Evolutionary conservation across 2,113 vertebrate genomes (phyloP).

Genomic region (Gasterosteus aculeatus): DNA sequence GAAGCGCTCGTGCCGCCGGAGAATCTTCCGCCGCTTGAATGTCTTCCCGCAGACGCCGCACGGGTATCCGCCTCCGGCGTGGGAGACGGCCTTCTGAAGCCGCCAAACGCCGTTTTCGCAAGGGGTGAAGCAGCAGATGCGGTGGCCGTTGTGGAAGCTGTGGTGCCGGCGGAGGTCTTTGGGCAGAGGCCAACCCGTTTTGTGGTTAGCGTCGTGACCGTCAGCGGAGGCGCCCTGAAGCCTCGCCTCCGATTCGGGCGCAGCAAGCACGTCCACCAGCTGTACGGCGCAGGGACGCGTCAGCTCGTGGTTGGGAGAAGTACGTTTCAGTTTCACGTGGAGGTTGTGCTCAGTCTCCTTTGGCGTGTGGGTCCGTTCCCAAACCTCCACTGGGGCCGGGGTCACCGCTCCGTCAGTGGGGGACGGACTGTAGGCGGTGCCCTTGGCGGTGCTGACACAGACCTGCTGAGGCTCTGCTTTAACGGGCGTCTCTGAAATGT

Average conservation of each 20-base stretch:
- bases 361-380: constrained; percentile 30
- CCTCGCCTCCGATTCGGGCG: not conserved
- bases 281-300: constrained; percentile 68
- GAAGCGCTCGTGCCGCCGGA: constrained; percentile 79
- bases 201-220: not conserved
- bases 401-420: constrained; percentile 47
- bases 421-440: constrained; percentile 57
- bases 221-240: not conserved
- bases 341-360: constrained; percentile 48
- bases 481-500: constrained; percentile 12
- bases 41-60: constrained; percentile 74
- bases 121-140: constrained; percentile 78
- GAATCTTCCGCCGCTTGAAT: constrained; percentile 76
- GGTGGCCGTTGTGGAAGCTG: constrained; percentile 75
- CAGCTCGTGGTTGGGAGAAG: constrained; percentile 59
- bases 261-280: constrained; percentile 70
- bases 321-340: constrained; percentile 63
- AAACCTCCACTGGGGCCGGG: constrained; percentile 29
- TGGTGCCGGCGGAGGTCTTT: constrained; percentile 79
- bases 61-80: constrained; percentile 46
- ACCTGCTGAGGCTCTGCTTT: constrained; percentile 58
- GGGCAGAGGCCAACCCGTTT: constrained; percentile 27
- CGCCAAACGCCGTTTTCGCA: constrained; percentile 73
- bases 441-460: constrained; percentile 54
- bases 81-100: constrained; percentile 57